These are phyloP conservation scores for Drosophila setosimentum DNA, from an alignment of 2,888 invertebrate species.

Conservation along the genomic window DNA sequence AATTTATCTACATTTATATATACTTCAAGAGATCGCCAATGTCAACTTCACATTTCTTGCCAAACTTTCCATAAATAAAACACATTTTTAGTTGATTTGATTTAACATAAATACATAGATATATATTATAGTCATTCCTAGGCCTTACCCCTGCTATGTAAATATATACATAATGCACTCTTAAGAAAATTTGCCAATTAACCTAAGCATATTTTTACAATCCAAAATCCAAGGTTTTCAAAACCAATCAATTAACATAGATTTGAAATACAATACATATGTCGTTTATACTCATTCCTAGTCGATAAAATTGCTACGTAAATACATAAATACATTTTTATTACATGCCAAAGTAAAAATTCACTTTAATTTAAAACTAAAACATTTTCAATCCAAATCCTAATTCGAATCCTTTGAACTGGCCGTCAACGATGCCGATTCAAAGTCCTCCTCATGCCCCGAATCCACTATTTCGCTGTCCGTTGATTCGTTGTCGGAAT, in stretches of 20 bases:
- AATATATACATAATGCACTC: slow-evolving; percentile 13
- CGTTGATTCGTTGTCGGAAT: neutral
- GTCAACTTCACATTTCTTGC: neutral
- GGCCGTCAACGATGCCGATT: slow-evolving; percentile 5
- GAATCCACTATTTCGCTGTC: neutral
- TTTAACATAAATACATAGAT: slow-evolving; percentile 13
- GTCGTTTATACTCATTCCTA: neutral
- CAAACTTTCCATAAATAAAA: neutral
- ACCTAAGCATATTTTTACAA: neutral
- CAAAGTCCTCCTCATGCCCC: neutral
- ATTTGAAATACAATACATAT: slow-evolving; percentile 5
- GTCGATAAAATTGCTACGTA: neutral
- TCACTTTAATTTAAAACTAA: slow-evolving; percentile 12
- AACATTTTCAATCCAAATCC: slow-evolving; percentile 2
- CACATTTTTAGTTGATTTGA: slow-evolving; percentile 14
- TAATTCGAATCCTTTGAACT: slow-evolving; percentile 5
- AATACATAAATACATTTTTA: neutral
- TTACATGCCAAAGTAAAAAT: slow-evolving; percentile 26
- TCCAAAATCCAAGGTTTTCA: neutral
- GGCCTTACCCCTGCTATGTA: slow-evolving; percentile 7
- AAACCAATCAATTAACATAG: neutral
- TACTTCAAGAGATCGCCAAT: neutral
- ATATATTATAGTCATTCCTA: slow-evolving; percentile 10
- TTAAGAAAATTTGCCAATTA: neutral
- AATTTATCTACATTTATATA: neutral